phyloP scores from a whole-genome alignment of 2,888 invertebrate genomes.

The Xanthia icteritia region DNA sequence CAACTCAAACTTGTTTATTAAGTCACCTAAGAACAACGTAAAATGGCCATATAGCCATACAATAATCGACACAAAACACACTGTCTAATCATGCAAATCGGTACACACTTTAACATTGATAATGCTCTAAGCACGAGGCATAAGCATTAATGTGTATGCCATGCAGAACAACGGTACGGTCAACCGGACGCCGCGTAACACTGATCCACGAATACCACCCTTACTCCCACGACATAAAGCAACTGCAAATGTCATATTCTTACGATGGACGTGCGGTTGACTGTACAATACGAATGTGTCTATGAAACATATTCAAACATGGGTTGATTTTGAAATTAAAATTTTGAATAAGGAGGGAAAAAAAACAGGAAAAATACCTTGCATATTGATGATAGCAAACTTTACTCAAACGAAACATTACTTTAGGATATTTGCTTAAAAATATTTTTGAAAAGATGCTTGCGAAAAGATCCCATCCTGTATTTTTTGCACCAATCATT shows the following conservation, averaged over 20 bases:
- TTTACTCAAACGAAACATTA: too few species aligned
- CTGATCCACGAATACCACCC: too few species aligned
- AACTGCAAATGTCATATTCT: not conserved
- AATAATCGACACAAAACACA: slow-evolving; percentile 36
- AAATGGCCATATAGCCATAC: not conserved
- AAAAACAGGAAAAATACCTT: not conserved
- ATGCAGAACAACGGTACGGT: slow-evolving; percentile 63
- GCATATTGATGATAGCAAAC: not conserved
- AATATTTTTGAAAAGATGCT: too few species aligned
- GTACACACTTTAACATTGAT: slow-evolving; percentile 45
- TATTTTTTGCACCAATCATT: not conserved
- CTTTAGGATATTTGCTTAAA: too few species aligned
- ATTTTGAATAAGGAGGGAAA: not conserved
- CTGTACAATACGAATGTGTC: slow-evolving; percentile 9
- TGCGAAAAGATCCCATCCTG: not conserved
- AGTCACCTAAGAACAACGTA: not conserved
- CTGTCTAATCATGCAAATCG: slow-evolving; percentile 53
- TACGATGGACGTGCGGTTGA: slow-evolving; percentile 3
- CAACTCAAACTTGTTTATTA: too few species aligned
- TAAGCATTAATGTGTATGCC: slow-evolving; percentile 74
- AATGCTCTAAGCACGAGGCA: slow-evolving; percentile 70
- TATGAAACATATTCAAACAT: not conserved
- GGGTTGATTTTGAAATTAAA: slow-evolving; percentile 14
- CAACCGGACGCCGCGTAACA: not conserved
- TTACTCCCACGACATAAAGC: not conserved